These are phyloP conservation scores for Chaenogobius annularis DNA, from an alignment of 2,113 vertebrate genomes.

Conservation along the genomic window DNA sequence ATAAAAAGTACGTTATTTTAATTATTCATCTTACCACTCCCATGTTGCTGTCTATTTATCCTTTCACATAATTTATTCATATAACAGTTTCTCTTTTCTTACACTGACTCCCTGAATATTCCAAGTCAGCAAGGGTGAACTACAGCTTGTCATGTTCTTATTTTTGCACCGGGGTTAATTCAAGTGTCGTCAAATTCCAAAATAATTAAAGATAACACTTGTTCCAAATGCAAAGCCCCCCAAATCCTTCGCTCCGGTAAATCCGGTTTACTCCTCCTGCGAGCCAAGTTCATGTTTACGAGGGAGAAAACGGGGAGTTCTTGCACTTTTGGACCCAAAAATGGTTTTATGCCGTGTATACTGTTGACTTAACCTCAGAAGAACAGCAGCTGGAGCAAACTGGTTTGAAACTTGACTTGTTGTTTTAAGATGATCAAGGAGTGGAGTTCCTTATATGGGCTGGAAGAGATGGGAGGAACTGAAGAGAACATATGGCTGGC, in stretches of 20 bases:
- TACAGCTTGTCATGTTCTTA: neutral
- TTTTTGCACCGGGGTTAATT: conserved; percentile 6
- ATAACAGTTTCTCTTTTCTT: neutral
- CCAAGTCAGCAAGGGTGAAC: conserved; percentile 5
- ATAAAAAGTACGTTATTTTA: no score
- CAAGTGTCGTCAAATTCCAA: conserved; percentile 30
- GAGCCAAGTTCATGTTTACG: conserved; percentile 21
- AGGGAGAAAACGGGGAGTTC: conserved; percentile 17
- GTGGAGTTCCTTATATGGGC: neutral
- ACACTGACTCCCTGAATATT: neutral
- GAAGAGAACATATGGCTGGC: neutral
- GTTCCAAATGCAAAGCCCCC: conserved; percentile 22
- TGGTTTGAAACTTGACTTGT: conserved; percentile 11
- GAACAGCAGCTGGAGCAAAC: conserved; percentile 9
- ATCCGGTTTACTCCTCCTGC: conserved; percentile 25
- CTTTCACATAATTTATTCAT: neutral
- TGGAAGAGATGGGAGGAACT: neutral
- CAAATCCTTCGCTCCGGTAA: conserved; percentile 20
- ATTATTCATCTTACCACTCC: neutral
- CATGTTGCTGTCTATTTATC: neutral
- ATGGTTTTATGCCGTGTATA: conserved; percentile 20
- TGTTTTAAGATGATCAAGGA: neutral
- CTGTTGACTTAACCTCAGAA: conserved; percentile 11
- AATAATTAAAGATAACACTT: conserved; percentile 9
- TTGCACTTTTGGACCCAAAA: conserved; percentile 32